Evolutionary conservation across 2,113 vertebrate genomes (phyloP).

Genomic region (Aramus guarauna): DNA sequence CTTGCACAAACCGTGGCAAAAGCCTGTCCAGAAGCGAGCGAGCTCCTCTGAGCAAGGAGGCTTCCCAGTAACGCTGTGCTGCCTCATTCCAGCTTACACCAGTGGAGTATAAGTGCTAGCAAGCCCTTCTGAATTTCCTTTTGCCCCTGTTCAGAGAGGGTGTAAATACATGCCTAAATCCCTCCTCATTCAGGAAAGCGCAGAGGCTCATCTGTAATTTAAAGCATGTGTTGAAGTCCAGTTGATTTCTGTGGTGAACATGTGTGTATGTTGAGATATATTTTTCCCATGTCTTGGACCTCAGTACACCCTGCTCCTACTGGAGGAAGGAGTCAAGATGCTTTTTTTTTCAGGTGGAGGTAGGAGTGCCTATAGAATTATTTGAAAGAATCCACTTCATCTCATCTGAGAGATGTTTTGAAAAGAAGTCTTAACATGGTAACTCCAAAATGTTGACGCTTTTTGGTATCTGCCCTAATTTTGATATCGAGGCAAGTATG

Average conservation of each 20-base stretch:
- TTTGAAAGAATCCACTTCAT: neutral
- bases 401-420: neutral
- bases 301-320: accelerated
- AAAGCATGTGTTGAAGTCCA: neutral
- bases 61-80: neutral
- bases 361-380: neutral
- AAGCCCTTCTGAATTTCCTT: neutral
- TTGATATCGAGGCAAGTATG: neutral
- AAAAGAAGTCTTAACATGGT: neutral
- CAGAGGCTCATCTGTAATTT: neutral
- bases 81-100: neutral
- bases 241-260: neutral
- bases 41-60: neutral
- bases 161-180: neutral
- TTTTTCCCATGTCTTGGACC: neutral
- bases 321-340: neutral
- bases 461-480: neutral
- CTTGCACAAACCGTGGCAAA: accelerated
- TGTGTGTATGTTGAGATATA: accelerated
- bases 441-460: neutral
- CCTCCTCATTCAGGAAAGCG: neutral
- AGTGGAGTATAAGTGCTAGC: neutral
- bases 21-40: neutral
- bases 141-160: neutral
- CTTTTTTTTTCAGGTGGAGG: neutral